Base-by-base conservation (phyloP, 1,140 invertebrate genomes). In the Chlorops oryzae region DNA sequence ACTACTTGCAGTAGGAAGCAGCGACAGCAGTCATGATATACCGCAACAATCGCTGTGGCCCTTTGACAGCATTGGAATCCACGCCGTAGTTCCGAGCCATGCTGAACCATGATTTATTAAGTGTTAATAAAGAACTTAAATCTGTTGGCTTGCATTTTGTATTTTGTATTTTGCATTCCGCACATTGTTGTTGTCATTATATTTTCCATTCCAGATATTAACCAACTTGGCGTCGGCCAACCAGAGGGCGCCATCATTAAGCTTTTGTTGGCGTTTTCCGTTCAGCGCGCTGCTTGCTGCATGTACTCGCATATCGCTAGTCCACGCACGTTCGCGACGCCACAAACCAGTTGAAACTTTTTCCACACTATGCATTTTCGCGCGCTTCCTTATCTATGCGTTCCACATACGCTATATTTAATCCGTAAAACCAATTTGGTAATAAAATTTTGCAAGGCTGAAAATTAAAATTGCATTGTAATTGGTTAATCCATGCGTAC, bases 81-180 rank as follows among this genome's bases (percentile, higher is more conserved):
- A 9, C 21, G 9, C 2, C 20, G 28, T 35, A 38, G 22, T 18
- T 32, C 17, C 40, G 25, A 23, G 35, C 25, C 9, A 21, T 21
- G 21, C 39, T 42, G 20, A n/a, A 38, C 54, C 59, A 55, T 69
- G 65, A 69, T 69, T 69, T 69, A 69, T 69, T 60, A 63, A 69
- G 65, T 69, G 65, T 69, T 69, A 69, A 69, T 69, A 69, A 69
- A 69, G 65, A 69, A 69, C 62, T 68, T 69, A 69, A 68, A 63
- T 69, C 65, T 63, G 58, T 68, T 62, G 65, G 56, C 56, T 66
- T 62, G 61, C 51, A 63, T 59, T 63, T 54, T 51, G 57, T 52
- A 64, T 64, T 62, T 25, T 32, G 32, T 47, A 38, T 47, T 23
- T 47, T 21, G 35, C 35, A 25, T 47, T 42, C 22, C 40, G 22